Base-by-base conservation (phyloP, 2,888 invertebrate genomes). In the Disparrhopalites patrizii region DNA sequence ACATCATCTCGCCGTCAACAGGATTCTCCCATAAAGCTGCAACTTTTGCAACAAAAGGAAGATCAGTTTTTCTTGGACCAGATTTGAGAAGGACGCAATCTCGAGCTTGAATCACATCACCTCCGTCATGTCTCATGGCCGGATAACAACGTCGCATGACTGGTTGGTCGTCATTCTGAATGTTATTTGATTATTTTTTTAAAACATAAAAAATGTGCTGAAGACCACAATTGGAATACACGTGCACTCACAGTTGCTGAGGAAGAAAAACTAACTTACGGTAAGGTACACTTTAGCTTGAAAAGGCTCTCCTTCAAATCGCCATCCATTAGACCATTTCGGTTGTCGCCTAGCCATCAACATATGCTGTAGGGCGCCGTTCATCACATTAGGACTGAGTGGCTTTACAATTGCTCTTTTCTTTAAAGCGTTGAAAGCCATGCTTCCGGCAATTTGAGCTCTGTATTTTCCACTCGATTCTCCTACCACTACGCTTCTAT, bases 11-110 rank as follows among this genome's bases (percentile, higher is more conserved):
- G 93, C 95, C 93, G 80, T 93, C 91, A 62, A 90, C 90, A 2
- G 93, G 90, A 82, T 93, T 92, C 80, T 95, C 93, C 94, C 95
- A 97, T 33, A 97, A 85, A 67, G 91, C 89, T 62, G 93, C 91
- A 70, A 97, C 90, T 81, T 95, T 90, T 57, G 96, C 97, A 61
- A 97, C 93, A 80, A 89, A 97, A 27, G 97, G 97, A 75, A 94
- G 84, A 78, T 93, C 92, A 43, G 88, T 90, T 76, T 87, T 88
- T 76, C 84, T 86, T 77, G 83, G 85, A 61, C 91, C 91, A 51
- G 95, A 93, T 74, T 91, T 89, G 71, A 97, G 83, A 67, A 97
- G 84, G 64, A 97, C 93, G 81, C 95, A 94, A 82, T 97, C 96
- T 62, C 90, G 85, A 36, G 91, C 89, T 79, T 86, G 82, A 74